Evolutionary conservation across 2,113 vertebrate species (phyloP), one percentile per base, ranked within the genome.

Genomic region (Plecturocebus donacophilus): DNA sequence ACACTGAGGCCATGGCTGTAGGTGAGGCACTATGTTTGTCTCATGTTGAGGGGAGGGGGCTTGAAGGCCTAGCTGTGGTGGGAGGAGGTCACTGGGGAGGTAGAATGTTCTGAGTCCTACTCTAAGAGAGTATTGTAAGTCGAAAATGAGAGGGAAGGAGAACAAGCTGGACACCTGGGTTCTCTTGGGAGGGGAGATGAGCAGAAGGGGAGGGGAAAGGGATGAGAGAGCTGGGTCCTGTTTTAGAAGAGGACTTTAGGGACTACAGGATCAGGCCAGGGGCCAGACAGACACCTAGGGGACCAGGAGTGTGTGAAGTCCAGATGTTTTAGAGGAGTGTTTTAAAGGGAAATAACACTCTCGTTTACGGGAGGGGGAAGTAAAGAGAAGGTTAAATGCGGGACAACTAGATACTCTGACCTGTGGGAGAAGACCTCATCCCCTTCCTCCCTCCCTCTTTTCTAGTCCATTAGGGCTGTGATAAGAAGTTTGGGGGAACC

Each of bases 81-180:
- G 81, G 45, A 85, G 76, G 40, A 66, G 27, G 85, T 82, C 82
- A 56, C 8, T 27, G 35, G 64, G 83, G 71, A 96, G 56, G 42
- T 25, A 35, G 83, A 87, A 20, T 23, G 58, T n/a, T 85, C 42
- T 0, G 32, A 84, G 68, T 17, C 58, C 56, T 54, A 6, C 11
- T 90, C 83, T 93, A 58, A 91, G 84, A 81, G 38, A 21, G 47
- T 54, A 75, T 3, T 94, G 58, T 90, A 54, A 42, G 84, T 52
- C 77, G 94, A 45, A 87, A 73, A 75, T 6, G 42, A 73, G 85
- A 95, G 80, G 58, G 52, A 45, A 32, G 61, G 83, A 88, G 58
- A 68, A 32, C 47, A 42, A 85, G 77, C 21, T 25, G 96, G 95
- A 97, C 96, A 97, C 96, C 97, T 96, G 94, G 95, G 89, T 93